Percentiles rank a stretch among this genome's conserved stretches.
These are phyloP conservation scores for Psylliodes chrysocephalus DNA, from an alignment of 2,888 invertebrate genomes.

Conservation along the genomic window DNA sequence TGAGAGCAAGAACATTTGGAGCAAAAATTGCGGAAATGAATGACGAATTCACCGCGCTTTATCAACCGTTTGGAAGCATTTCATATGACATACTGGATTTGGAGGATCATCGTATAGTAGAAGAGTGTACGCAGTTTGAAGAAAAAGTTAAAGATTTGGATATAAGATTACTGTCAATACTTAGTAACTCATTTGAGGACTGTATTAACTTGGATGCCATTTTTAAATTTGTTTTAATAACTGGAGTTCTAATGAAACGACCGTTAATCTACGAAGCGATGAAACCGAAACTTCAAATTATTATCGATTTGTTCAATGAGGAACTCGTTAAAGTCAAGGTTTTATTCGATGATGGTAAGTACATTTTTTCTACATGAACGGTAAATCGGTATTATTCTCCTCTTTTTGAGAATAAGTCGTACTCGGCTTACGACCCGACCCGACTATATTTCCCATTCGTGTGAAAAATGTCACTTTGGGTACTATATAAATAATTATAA, in stretches of 20 bases:
- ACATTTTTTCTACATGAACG: too few species aligned
- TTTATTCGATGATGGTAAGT: constrained; percentile 66
- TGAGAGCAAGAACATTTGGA: constrained; percentile 59
- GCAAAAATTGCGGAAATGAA: constrained; percentile 57
- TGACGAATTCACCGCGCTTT: constrained; percentile 61
- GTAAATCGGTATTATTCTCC: too few species aligned
- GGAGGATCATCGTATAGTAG: constrained; percentile 72
- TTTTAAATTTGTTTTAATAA: constrained; percentile 68
- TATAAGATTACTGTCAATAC: constrained; percentile 80
- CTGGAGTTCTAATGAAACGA: constrained; percentile 78
- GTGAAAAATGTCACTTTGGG: too few species aligned
- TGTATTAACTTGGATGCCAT: constrained; percentile 74
- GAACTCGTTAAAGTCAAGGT: constrained; percentile 76
- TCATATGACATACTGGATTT: constrained; percentile 82
- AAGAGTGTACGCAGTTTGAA: constrained; percentile 73
- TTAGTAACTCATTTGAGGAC: constrained; percentile 84
- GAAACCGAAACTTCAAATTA: constrained; percentile 71
- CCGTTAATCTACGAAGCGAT: constrained; percentile 79
- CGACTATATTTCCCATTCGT: too few species aligned
- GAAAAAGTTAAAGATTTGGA: constrained; percentile 77
- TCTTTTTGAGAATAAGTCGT: too few species aligned
- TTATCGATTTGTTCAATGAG: constrained; percentile 73
- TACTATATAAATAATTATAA: too few species aligned
- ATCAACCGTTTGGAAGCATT: constrained; percentile 66
- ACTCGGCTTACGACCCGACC: too few species aligned